Evolutionary conservation across 2,113 vertebrate species (phyloP), one percentile per base, ranked within the genome.

Genomic region (Jaculus jaculus): DNA sequence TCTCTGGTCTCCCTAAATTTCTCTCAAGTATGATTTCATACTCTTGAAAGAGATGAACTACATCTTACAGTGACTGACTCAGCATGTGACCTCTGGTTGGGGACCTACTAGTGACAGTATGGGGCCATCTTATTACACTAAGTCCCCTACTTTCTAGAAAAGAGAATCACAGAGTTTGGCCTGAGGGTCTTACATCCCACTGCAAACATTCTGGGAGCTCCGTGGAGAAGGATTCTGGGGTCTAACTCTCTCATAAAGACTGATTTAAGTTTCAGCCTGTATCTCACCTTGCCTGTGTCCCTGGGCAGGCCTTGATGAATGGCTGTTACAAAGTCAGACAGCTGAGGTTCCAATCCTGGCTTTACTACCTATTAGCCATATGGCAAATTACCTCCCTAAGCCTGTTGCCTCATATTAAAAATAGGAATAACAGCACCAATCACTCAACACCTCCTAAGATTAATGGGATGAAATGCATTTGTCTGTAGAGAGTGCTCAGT

Each of bases 391-490:
- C 63, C 34, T 87, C 89, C 77, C 68, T 73, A 80, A 68, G 12
- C 26, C 54, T 92, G 42, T 83, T 86, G 47, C 79, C 79, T 83
- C 66, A 9, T 65, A 71, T 96, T 85, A 63, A 80, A 95, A 93
- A 87, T 47, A 73, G 78, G 54, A 34, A 42, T 69, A 68, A 68
- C n/a, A 69, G n/a, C 42, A 84, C 28, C 20, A 73, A 66, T 75
- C n/a, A 61, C 26, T 87, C 58, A 61, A 71, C 42, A 79, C 37
- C 72, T 77, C 60, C 13, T 32, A 82, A 77, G 69, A 39, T 24
- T 90, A 72, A 84, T 65, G 66, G n/a, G 30, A 84, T 32, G 24
- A 42, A 39, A 72, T 54, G 7, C 26, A 42, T 68, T 72, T 75
- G 65, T 63, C 71, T 78, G 5, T 4, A 83, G 37, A 73, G 7